These are phyloP conservation scores for Silurus aristotelis DNA, from an alignment of 2,797 vertebrate genomes.

Conservation along the genomic window DNA sequence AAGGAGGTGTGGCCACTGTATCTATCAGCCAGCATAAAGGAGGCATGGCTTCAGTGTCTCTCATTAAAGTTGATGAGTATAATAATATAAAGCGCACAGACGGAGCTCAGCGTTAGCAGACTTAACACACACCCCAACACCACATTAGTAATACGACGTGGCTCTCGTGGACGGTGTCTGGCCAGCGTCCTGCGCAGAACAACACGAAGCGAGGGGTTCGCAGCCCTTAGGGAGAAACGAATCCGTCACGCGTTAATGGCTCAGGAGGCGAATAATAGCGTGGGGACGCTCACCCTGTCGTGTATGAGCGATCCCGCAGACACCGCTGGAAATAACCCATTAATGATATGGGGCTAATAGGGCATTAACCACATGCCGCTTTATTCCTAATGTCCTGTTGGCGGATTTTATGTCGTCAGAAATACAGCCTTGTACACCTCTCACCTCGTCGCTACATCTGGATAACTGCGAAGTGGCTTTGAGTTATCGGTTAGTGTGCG, in stretches of 20 bases:
- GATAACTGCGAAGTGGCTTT: constrained; percentile 15
- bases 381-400: neutral
- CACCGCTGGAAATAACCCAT: constrained; percentile 19
- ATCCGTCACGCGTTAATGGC: constrained; percentile 45
- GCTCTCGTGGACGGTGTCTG: constrained; percentile 18
- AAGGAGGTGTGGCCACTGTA: neutral
- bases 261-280: constrained; percentile 46
- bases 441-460: constrained; percentile 27
- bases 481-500: constrained; percentile 45
- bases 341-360: constrained; percentile 2
- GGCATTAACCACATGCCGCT: constrained; percentile 25
- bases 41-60: neutral
- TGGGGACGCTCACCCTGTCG: constrained; percentile 25
- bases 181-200: constrained; percentile 16
- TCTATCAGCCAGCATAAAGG: neutral
- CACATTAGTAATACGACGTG: constrained; percentile 10
- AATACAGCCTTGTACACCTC: neutral
- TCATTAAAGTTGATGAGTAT: neutral
- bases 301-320: neutral
- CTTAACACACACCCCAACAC: neutral
- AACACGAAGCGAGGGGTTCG: constrained; percentile 18
- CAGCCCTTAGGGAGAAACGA: constrained; percentile 38
- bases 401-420: constrained; percentile 1
- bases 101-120: neutral
- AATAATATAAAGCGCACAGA: too few species aligned